These are phyloP conservation scores for Poecilia gillii DNA, from an alignment of 2,797 vertebrate species.

Conservation along the genomic window DNA sequence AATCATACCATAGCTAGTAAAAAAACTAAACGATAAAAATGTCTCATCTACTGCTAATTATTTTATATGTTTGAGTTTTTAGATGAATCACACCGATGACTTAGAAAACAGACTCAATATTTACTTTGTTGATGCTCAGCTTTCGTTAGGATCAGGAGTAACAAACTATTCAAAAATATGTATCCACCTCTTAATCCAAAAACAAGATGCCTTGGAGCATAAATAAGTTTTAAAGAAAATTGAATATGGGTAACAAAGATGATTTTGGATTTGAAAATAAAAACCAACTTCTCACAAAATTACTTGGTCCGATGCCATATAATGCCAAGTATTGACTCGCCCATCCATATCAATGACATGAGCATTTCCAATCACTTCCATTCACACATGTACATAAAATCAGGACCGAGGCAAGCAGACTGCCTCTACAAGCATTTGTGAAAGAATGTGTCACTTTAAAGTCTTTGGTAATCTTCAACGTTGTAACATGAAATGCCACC, in stretches of 20 bases:
- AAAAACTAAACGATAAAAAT: constrained; percentile 4
- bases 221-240: neutral
- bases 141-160: neutral
- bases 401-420: neutral
- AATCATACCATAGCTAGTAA: constrained; percentile 3
- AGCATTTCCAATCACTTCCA: neutral
- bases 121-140: neutral
- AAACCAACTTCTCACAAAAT: neutral
- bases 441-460: neutral
- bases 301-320: neutral
- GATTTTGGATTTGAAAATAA: neutral
- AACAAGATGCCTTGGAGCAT: neutral
- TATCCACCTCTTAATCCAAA: neutral
- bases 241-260: neutral
- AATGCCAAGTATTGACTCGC: neutral
- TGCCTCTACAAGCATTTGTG: neutral
- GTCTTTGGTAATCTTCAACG: too few species aligned
- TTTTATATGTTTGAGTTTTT: constrained; percentile 28
- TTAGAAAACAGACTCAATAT: neutral
- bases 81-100: neutral
- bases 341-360: neutral
- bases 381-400: neutral
- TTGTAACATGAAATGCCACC: neutral
- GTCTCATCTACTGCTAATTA: constrained; percentile 40
- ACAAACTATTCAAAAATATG: neutral